phyloP scores from a whole-genome alignment of 2,113 vertebrate species.

The Amphiprion ocellaris region DNA sequence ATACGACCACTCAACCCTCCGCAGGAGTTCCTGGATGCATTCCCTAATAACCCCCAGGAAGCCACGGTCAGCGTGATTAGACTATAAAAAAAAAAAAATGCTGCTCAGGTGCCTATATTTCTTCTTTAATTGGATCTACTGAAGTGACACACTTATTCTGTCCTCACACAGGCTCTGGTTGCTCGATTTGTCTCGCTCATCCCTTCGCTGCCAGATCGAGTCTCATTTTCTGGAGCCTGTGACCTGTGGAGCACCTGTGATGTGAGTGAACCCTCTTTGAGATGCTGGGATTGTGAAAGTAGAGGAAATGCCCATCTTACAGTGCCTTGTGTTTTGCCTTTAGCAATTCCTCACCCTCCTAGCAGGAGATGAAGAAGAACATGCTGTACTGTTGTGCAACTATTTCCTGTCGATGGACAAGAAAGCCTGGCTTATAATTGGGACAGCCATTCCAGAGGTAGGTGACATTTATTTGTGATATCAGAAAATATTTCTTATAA shows the following conservation, averaged over 20 bases:
- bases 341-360: slow-evolving; percentile 98
- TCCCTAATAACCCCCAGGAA: slow-evolving; percentile 83
- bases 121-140: neutral
- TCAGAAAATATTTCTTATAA: neutral
- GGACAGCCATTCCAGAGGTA: slow-evolving; percentile 95
- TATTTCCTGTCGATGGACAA: slow-evolving; percentile 95
- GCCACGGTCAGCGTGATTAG: slow-evolving; percentile 84
- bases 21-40: slow-evolving; percentile 87
- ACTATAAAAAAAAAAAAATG: neutral
- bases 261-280: slow-evolving; percentile 82
- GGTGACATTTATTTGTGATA: slow-evolving; percentile 23
- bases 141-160: neutral
- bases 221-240: slow-evolving; percentile 91
- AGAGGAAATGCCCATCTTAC: neutral
- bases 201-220: slow-evolving; percentile 92
- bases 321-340: neutral
- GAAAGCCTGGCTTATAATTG: slow-evolving; percentile 93
- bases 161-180: slow-evolving; percentile 86
- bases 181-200: slow-evolving; percentile 93
- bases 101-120: neutral
- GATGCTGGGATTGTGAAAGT: neutral
- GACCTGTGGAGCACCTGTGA: slow-evolving; percentile 97
- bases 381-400: slow-evolving; percentile 94
- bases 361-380: slow-evolving; percentile 96
- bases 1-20: slow-evolving; percentile 92